These are phyloP conservation scores for Gonioctena quinquepunctata DNA, from an alignment of 1,140 invertebrate species.

Conservation along the genomic window DNA sequence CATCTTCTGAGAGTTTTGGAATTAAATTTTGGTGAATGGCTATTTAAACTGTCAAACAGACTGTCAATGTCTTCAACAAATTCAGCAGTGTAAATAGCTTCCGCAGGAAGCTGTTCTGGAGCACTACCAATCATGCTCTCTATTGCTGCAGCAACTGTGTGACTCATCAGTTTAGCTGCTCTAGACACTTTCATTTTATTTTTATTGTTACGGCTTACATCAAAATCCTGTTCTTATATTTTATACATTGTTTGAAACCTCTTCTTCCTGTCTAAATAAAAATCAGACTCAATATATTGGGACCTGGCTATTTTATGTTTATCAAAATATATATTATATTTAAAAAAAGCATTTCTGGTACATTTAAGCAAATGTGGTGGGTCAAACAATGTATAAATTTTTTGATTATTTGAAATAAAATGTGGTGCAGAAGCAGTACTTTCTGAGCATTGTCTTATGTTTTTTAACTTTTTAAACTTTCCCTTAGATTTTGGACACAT, in stretches of 20 bases:
- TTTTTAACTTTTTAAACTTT: neutral
- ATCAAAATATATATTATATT: conserved; percentile 15
- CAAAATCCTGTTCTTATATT: conserved; percentile 7
- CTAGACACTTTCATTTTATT: conserved; percentile 20
- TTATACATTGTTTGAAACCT: conserved; percentile 11
- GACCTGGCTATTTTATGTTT: conserved; percentile 8
- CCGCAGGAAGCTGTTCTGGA: conserved; percentile 15
- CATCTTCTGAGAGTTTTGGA: conserved; percentile 14
- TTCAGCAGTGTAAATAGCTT: conserved; percentile 27
- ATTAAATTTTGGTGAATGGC: neutral
- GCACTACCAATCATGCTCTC: neutral
- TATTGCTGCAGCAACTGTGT: conserved; percentile 9
- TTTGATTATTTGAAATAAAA: conserved; percentile 3
- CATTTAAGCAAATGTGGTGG: conserved; percentile 14
- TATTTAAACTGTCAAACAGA: conserved; percentile 28
- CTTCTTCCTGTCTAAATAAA: conserved; percentile 9
- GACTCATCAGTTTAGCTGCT: conserved; percentile 1
- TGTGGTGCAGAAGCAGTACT: neutral
- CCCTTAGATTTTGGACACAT: no score
- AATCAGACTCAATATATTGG: neutral
- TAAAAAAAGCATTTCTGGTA: conserved; percentile 15
- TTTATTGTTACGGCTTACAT: neutral
- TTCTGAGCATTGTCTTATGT: neutral
- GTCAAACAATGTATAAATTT: conserved; percentile 20
- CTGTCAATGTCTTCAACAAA: conserved; percentile 25